Evolutionary conservation across 2,113 vertebrate genomes (phyloP).

Genomic region (Labeo catla): DNA sequence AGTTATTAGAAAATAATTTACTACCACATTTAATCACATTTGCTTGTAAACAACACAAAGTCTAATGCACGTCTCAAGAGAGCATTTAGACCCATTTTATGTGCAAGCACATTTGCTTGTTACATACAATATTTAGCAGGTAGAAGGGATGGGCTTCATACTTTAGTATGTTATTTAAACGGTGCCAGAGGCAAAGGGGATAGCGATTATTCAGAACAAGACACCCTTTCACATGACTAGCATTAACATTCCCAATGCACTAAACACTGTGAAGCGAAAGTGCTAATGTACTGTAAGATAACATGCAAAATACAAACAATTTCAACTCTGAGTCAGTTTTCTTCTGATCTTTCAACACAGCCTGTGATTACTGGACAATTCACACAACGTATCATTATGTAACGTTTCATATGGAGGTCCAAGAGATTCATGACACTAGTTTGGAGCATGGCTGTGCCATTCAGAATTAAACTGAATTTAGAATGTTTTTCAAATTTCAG

Average conservation of each 20-base stretch:
- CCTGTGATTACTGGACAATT: background rate
- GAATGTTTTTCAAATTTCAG: background rate
- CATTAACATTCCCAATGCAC: slow-evolving; percentile 19
- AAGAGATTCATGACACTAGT: background rate
- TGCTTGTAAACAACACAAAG: slow-evolving; percentile 15
- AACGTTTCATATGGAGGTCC: background rate
- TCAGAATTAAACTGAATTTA: background rate
- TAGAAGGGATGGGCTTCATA: slow-evolving; percentile 49
- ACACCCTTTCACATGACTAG: slow-evolving; percentile 17
- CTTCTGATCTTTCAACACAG: background rate
- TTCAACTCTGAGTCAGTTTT: background rate
- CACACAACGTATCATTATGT: background rate
- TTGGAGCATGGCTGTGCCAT: background rate
- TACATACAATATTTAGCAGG: slow-evolving; percentile 39
- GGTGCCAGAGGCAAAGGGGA: slow-evolving; percentile 44
- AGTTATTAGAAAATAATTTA: background rate
- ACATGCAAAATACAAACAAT: background rate
- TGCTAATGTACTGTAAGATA: background rate
- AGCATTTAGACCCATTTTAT: slow-evolving; percentile 39
- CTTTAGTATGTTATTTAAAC: slow-evolving; percentile 8
- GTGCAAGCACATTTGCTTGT: background rate
- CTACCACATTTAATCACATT: too few relatives aligned
- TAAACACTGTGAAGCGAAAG: background rate
- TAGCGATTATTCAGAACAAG: slow-evolving; percentile 17
- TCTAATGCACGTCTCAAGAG: slow-evolving; percentile 2